Evolutionary conservation across 1,140 invertebrate species (phyloP).

Genomic region (Schlechtendalia chinensis): DNA sequence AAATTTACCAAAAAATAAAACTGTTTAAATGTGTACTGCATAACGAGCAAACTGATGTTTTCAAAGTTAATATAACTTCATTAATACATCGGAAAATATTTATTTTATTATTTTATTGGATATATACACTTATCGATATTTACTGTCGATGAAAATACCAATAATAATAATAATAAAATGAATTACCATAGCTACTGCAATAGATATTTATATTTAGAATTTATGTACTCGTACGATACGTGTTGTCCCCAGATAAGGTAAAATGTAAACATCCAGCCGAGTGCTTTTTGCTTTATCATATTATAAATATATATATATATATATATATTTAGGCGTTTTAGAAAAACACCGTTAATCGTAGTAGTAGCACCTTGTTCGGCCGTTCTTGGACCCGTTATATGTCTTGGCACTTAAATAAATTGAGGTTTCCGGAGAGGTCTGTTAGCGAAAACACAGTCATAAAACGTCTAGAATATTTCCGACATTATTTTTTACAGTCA

Average conservation of each 20-base stretch:
- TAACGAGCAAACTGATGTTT: background rate
- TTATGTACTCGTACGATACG: background rate
- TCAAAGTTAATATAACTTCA: too few species aligned
- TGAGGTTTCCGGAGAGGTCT: constrained; percentile 34
- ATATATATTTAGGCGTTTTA: background rate
- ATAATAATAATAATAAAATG: background rate
- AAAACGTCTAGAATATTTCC: constrained; percentile 26
- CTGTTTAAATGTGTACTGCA: background rate
- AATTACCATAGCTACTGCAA: too few species aligned
- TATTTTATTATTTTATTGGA: too few species aligned
- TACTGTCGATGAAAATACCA: background rate
- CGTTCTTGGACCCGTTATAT: background rate
- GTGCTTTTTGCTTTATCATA: constrained; percentile 10
- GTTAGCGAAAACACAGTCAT: constrained; percentile 1
- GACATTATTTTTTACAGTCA: constrained; percentile 39
- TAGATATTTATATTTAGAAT: background rate
- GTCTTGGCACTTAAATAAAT: constrained; percentile 44
- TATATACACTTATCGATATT: too few species aligned
- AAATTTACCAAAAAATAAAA: constrained; percentile 27
- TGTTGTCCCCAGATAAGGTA: background rate
- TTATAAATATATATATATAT: too few species aligned
- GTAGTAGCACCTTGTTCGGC: background rate
- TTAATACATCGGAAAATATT: too few species aligned
- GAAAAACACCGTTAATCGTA: constrained; percentile 7
- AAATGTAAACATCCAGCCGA: constrained; percentile 7